These are phyloP conservation scores for Varecia variegata DNA, from an alignment of 2,797 vertebrate species.

Conservation along the genomic window DNA sequence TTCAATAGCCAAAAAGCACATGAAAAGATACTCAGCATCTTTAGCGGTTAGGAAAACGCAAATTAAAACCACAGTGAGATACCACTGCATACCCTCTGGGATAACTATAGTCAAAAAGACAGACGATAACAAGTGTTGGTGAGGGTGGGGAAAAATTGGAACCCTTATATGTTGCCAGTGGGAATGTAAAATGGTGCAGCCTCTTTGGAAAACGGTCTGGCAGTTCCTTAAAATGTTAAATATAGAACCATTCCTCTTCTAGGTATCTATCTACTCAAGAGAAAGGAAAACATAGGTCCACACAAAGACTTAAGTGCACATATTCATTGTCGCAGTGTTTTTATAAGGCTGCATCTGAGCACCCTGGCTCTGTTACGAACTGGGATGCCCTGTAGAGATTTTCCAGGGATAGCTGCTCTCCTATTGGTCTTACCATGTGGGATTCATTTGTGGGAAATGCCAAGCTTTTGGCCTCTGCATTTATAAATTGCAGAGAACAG, in stretches of 20 bases:
- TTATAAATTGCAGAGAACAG: not conserved
- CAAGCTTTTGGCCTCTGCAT: not conserved
- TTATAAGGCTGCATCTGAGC: not conserved
- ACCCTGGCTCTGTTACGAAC: not conserved
- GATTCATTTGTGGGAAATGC: not conserved
- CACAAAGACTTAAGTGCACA: not conserved
- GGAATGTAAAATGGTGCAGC: not conserved
- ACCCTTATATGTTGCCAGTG: accelerated
- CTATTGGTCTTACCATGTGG: not conserved
- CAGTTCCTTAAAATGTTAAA: not conserved
- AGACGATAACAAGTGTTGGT: not conserved
- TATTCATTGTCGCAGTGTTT: not conserved
- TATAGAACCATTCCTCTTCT: not conserved
- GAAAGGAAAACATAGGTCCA: not conserved
- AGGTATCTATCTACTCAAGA: not conserved
- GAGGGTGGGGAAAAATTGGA: not conserved
- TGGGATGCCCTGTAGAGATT: not conserved
- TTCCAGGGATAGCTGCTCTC: not conserved
- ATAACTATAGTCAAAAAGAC: not conserved
- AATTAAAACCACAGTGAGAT: not conserved
- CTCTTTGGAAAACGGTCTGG: not conserved
- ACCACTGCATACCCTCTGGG: not conserved
- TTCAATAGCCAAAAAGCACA: not conserved
- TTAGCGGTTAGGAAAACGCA: not conserved
- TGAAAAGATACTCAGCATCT: not conserved